Percentiles rank a stretch among this genome's conserved stretches.
Evolutionary conservation across 2,797 vertebrate species (phyloP).

Genomic region (Fringilla coelebs): DNA sequence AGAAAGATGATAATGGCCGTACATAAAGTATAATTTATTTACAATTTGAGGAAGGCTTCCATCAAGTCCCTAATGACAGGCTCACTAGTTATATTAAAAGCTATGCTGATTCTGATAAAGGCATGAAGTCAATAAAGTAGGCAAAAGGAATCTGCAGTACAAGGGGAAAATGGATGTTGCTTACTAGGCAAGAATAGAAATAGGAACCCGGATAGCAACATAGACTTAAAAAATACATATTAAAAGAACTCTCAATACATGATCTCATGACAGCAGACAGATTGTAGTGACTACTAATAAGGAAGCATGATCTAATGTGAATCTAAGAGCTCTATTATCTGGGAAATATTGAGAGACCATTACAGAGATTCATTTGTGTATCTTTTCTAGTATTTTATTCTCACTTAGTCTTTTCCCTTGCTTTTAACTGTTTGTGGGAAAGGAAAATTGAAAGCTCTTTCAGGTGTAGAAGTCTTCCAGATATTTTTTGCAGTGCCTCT

Average conservation of each 20-base stretch:
- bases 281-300: neutral
- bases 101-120: conserved; percentile 50
- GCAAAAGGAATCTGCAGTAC: neutral
- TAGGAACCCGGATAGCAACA: neutral
- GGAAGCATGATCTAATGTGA: neutral
- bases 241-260: neutral
- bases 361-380: neutral
- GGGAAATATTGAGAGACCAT: neutral
- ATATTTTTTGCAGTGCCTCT: neutral
- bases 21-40: conserved; percentile 72
- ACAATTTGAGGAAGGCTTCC: conserved; percentile 58
- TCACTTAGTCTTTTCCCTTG: neutral
- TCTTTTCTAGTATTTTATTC: neutral
- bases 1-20: conserved; percentile 52
- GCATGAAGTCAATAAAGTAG: conserved; percentile 39
- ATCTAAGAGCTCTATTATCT: neutral
- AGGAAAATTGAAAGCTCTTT: neutral
- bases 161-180: conserved; percentile 2
- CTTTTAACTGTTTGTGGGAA: neutral
- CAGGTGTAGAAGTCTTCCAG: neutral
- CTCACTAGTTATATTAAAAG: conserved; percentile 53
- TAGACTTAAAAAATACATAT: neutral
- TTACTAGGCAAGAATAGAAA: neutral
- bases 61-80: conserved; percentile 58
- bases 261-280: neutral